phyloP scores from a whole-genome alignment of 64 coral and sea anemone species.

The Porites lutea region DNA sequence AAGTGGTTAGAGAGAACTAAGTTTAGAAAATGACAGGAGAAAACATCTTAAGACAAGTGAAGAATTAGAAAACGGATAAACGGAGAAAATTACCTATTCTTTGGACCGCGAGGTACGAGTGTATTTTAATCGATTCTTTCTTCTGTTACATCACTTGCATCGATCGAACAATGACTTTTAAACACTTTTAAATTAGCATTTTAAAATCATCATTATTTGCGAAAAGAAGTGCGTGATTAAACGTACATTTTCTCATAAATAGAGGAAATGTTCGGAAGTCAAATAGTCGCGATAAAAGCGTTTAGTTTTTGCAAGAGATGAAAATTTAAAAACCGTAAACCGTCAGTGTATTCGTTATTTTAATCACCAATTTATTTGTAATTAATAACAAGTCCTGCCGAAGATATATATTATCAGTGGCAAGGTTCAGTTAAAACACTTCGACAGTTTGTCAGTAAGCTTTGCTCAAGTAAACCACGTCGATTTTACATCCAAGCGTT shows the following conservation, averaged over 20 bases:
- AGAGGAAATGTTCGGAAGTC: neutral
- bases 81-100: neutral
- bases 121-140: slow-evolving; percentile 11
- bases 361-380: slow-evolving; percentile 56
- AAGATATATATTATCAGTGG: slow-evolving; percentile 22
- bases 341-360: slow-evolving; percentile 25
- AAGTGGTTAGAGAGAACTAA: neutral
- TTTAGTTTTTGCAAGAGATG: neutral
- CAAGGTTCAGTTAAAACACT: slow-evolving; percentile 1
- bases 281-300: neutral
- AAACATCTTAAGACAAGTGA: neutral
- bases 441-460: slow-evolving; percentile 3
- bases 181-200: slow-evolving; percentile 66
- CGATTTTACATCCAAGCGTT: neutral
- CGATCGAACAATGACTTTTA: slow-evolving; percentile 4
- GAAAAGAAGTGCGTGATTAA: neutral
- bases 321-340: neutral
- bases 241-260: neutral
- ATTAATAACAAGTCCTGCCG: slow-evolving; percentile 40
- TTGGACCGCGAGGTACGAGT: neutral
- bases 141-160: neutral
- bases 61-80: neutral
- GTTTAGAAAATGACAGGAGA: neutral
- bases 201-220: neutral
- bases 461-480: neutral